Evolutionary conservation across 2,113 vertebrate genomes (phyloP).

Genomic region (Cynoglossus semilaevis): DNA sequence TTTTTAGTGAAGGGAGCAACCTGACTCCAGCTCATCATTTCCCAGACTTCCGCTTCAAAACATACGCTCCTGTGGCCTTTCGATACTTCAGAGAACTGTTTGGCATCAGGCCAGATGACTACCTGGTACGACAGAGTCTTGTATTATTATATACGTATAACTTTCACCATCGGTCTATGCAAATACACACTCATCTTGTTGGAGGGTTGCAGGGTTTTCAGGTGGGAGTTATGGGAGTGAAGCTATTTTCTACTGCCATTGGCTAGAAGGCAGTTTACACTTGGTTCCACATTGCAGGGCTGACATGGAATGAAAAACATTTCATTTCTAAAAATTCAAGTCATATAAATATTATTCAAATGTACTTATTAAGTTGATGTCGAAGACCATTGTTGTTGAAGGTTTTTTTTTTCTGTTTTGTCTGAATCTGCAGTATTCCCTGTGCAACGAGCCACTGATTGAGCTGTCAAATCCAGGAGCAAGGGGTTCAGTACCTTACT

Average conservation of each 20-base stretch:
- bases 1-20: constrained; percentile 92
- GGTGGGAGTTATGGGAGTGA: neutral
- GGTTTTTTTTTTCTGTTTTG: neutral
- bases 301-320: no score
- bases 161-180: no score
- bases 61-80: constrained; percentile 95
- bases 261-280: neutral
- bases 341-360: no score
- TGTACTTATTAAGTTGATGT: no score
- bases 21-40: constrained; percentile 97
- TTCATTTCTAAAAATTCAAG: no score
- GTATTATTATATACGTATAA: neutral
- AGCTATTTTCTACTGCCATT: neutral
- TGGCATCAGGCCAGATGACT: constrained; percentile 96
- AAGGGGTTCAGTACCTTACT: constrained; percentile 94
- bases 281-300: neutral
- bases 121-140: constrained; percentile 82
- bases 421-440: constrained; percentile 81
- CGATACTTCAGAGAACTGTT: constrained; percentile 99
- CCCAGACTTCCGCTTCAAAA: constrained; percentile 98
- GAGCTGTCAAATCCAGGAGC: constrained; percentile 97
- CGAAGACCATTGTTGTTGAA: neutral
- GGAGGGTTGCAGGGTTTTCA: no score
- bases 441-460: constrained; percentile 96
- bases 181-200: no score